These are phyloP conservation scores for Batillaria attramentaria DNA, from an alignment of 1,140 invertebrate species.

Conservation along the genomic window DNA sequence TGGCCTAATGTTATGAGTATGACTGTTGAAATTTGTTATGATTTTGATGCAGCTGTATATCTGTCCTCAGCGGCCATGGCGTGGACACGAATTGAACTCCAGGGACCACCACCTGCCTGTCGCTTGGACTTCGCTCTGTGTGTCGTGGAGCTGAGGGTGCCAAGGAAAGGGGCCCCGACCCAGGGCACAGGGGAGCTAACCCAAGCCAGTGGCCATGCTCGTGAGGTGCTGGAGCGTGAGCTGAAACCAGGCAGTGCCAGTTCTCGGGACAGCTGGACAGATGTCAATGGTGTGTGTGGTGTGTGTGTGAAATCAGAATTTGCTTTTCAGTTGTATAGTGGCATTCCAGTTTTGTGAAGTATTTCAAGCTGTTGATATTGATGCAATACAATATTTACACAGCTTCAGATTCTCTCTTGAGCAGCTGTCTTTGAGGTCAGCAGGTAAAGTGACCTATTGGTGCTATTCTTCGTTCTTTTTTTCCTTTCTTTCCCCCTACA, in stretches of 20 bases:
- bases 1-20: background rate
- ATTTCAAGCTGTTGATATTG: too few species aligned
- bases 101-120: conserved; percentile 66
- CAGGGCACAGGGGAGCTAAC: conserved; percentile 45
- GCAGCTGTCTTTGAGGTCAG: too few species aligned
- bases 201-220: conserved; percentile 47
- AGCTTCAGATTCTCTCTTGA: too few species aligned
- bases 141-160: conserved; percentile 50
- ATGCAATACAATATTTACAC: too few species aligned
- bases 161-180: background rate
- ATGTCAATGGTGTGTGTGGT: conserved; percentile 29
- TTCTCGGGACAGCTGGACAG: conserved; percentile 51
- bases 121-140: conserved; percentile 69
- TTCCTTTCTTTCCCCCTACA: too few species aligned
- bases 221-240: conserved; percentile 61
- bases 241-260: conserved; percentile 65
- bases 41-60: too few species aligned
- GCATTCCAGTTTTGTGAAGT: too few species aligned
- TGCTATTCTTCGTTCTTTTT: too few species aligned
- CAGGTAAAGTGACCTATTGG: too few species aligned
- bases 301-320: too few species aligned
- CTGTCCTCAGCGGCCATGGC: conserved; percentile 51
- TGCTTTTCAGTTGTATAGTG: too few species aligned
- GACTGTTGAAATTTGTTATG: background rate
- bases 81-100: conserved; percentile 65